Base-by-base conservation (phyloP, 1,140 invertebrate species). In the Philotrypesis tridentata region DNA sequence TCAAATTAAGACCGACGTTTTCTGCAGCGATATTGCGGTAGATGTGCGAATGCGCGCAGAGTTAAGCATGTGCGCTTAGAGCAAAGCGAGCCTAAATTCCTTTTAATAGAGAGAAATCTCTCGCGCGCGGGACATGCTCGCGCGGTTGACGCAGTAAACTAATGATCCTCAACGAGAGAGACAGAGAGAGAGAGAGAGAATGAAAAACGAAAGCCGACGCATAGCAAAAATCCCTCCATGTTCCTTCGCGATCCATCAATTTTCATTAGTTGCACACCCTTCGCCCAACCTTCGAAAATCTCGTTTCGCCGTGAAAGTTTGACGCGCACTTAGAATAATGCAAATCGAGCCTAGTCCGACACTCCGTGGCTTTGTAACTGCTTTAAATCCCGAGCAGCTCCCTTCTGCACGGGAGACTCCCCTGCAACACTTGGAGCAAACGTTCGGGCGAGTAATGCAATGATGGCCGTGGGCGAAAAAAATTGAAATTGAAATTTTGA, bases 261-360 rank as follows among this genome's bases (percentile, higher is more conserved):
- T 74, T 74, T 60, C 40, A 74, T 74, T 60, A 74, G 0, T 40
- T 7, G n/a, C n/a, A 55, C 48, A n/a, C 27, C 25, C 43, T 60
- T 31, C 70, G 43, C n/a, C n/a, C 21, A 31, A 25, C 43, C 71
- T 23, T 25, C 31, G 55, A 63, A 67, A 77, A 75, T 65, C 67
- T 60, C 23, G 9, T 67, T 37, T 23, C 63, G 17, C 27, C 21
- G 17, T 2, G 43, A 60, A 71, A 71, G 40, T 71, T 79, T 43
- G 77, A 79, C 67, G 60, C 77, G 27, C 67, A 71, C 77, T 79
- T 79, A 37, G 67, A 67, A 79, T 60, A 71, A 79, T 79, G 77
- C 77, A 70, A 79, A 79, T 79, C 33, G 43, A 79, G 40, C 27
- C 67, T 31, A 33, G 25, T 1, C 8, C 9, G 25, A 65, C 63